Evolutionary conservation across 2,888 invertebrate species (phyloP), one percentile per base, ranked within the genome.

Genomic region (Orthosia gracilis): DNA sequence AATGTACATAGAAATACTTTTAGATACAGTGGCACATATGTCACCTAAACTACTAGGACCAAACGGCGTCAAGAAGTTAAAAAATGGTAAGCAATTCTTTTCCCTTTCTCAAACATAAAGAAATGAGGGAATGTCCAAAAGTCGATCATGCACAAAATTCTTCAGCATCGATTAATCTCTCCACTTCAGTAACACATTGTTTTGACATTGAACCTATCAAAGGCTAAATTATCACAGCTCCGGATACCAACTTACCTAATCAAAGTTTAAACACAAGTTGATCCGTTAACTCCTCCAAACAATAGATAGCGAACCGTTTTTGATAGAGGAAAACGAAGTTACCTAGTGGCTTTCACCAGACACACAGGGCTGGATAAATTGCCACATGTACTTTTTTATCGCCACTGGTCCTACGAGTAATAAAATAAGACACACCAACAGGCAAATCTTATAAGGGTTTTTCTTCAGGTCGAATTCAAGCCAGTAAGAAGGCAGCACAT

Each of bases 1-100:
- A 90, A 97, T 97, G 76, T 97, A 97, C 87, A 97, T 98, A 70
- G 94, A 97, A 81, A 97, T 97, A 79, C 91, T 98, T 67, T 89
- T 98, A 63, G 97, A 97, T 73, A 95, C 97, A 2, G 97, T 97
- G 11, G 95, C 97, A 45, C 96, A 97, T 79, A 95, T 97, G 89
- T 96, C 97, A 0, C 97, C 97, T 3, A 91, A 92, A 18, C 94
- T 98, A 89, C 91, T 98, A 57, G 97, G 97, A 5, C 90, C 93
- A n/a, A 97, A 97, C 85, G 97, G 97, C 5, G 92, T 97, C 0
- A 97, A 97, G 86, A 97, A 96, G 87, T 93, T 96, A 0, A 97
- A 97, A 93, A 96, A 96, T 83, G 96, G 96, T 95, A 82, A 84
- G 76, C 2, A 40, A 9, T 50, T 40, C 12, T n/a, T 62, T 17